Percentiles rank a stretch among this genome's conserved stretches.
Evolutionary conservation across 2,113 vertebrate species (phyloP).

Genomic region (Hypomesus transpacificus): DNA sequence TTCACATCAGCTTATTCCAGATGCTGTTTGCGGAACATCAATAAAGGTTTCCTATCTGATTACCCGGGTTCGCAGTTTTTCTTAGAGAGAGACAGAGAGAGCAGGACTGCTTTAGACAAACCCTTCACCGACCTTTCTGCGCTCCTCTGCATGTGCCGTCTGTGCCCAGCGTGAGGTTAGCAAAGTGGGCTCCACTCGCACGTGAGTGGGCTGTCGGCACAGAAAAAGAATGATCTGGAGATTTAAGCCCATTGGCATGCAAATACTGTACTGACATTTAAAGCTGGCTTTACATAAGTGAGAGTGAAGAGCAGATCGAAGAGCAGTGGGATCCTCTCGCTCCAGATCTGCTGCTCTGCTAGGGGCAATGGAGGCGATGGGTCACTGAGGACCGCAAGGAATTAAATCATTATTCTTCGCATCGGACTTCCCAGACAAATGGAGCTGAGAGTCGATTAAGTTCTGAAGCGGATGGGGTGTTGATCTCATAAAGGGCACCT

Average conservation of each 20-base stretch:
- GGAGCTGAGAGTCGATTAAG: constrained; percentile 64
- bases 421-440: constrained; percentile 63
- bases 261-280: constrained; percentile 70
- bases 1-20: constrained; percentile 12
- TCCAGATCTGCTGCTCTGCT: constrained; percentile 39
- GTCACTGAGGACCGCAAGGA: constrained; percentile 60
- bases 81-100: constrained; percentile 15
- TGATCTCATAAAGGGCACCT: constrained; percentile 72
- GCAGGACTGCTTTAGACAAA: constrained; percentile 26
- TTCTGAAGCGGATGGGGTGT: constrained; percentile 62
- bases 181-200: constrained; percentile 60
- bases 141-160: constrained; percentile 45
- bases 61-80: not conserved
- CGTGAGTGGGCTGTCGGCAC: constrained; percentile 62
- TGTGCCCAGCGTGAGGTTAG: constrained; percentile 51
- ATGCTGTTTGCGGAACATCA: constrained; percentile 2
- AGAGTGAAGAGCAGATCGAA: constrained; percentile 58
- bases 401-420: constrained; percentile 62
- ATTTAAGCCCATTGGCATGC: constrained; percentile 62
- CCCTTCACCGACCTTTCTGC: constrained; percentile 30
- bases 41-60: not conserved
- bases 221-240: constrained; percentile 65
- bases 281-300: constrained; percentile 64
- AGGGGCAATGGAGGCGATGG: constrained; percentile 60
- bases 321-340: constrained; percentile 38